phyloP scores from a whole-genome alignment of 2,888 invertebrate species.

The Caenorhabditis sp. region DNA sequence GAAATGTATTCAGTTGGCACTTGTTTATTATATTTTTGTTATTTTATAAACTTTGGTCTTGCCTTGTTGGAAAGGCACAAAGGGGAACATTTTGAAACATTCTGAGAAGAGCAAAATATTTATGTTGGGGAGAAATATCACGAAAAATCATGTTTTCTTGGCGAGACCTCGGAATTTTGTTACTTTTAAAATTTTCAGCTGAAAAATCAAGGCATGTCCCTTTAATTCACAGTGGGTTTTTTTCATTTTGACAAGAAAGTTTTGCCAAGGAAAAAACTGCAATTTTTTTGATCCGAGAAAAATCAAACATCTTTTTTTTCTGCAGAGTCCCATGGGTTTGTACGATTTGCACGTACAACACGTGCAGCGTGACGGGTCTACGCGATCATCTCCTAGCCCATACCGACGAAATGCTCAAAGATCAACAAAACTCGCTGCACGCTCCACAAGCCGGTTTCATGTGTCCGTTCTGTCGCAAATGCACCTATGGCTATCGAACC shows the following conservation, averaged over 20 bases:
- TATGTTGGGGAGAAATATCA: too few species aligned
- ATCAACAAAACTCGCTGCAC: constrained; percentile 14
- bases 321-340: constrained; percentile 55
- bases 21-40: constrained; percentile 1
- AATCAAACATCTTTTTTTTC: too few species aligned
- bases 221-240: too few species aligned
- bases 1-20: neutral
- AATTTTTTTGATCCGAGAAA: too few species aligned
- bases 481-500: constrained; percentile 59
- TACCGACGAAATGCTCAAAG: constrained; percentile 32
- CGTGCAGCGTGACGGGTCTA: constrained; percentile 42
- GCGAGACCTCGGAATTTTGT: too few species aligned
- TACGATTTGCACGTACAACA: constrained; percentile 50
- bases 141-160: too few species aligned
- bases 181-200: too few species aligned
- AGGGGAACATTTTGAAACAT: neutral
- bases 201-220: too few species aligned
- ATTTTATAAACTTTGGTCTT: neutral
- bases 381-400: constrained; percentile 40
- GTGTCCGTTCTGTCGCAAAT: constrained; percentile 60
- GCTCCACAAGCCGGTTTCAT: constrained; percentile 40
- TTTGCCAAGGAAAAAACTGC: too few species aligned
- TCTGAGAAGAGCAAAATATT: neutral
- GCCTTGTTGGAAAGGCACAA: neutral
- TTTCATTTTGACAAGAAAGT: too few species aligned